Conservation (phyloP, 2,888 invertebrate genomes). For the Seladonia tumulorum region DNA sequence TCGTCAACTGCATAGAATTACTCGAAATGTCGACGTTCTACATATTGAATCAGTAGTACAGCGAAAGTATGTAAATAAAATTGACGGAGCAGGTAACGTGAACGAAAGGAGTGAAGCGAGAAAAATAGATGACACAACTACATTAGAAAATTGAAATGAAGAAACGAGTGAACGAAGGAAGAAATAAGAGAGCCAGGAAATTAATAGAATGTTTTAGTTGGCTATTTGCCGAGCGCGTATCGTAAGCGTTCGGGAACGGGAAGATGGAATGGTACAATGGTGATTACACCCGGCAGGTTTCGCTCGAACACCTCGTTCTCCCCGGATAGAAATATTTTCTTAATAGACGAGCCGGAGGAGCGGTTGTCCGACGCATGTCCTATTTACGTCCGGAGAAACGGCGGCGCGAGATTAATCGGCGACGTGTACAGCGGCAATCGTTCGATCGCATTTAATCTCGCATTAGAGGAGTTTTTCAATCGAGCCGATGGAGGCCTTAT, state of each 20-base stretch:
- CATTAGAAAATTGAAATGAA: no score
- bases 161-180: background rate
- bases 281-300: constrained; percentile 30
- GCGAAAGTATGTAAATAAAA: no score
- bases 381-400: constrained; percentile 55
- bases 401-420: constrained; percentile 56
- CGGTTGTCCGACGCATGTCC: constrained; percentile 47
- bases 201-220: background rate
- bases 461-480: constrained; percentile 53
- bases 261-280: constrained; percentile 50
- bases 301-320: constrained; percentile 20
- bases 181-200: background rate
- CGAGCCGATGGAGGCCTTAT: constrained; percentile 41
- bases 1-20: background rate
- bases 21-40: background rate
- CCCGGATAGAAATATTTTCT: constrained; percentile 55
- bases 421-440: constrained; percentile 43
- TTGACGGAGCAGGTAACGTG: background rate
- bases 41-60: background rate
- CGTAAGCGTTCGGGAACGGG: background rate
- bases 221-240: background rate
- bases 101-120: background rate
- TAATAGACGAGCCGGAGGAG: constrained; percentile 50
- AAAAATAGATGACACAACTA: background rate
- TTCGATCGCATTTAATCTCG: constrained; percentile 58